Evolutionary conservation across 2,113 vertebrate genomes (phyloP).

Genomic region (Rhinolophus ferrumequinum): DNA sequence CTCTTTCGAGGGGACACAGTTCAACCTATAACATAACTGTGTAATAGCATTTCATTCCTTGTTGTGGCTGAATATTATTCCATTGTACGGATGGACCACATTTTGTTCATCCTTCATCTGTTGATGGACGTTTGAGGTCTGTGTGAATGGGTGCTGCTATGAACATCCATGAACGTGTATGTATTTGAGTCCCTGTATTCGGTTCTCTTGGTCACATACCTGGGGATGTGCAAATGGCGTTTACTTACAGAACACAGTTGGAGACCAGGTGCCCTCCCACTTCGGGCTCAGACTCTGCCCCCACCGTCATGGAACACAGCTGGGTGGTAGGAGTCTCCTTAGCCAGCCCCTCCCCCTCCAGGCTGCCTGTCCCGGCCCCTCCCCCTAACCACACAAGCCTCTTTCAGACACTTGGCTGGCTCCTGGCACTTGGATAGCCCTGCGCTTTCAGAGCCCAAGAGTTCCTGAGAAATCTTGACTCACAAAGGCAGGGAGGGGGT

Average conservation of each 20-base stretch:
- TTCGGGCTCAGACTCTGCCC: not conserved
- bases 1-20: not conserved
- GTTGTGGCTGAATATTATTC: not conserved
- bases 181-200: not conserved
- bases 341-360: not conserved
- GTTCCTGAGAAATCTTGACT: not conserved
- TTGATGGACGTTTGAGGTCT: not conserved
- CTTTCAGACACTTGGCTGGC: not conserved
- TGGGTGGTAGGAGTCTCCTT: no score
- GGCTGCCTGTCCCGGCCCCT: no score
- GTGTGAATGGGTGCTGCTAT: not conserved
- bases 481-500: not conserved
- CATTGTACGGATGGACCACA: not conserved
- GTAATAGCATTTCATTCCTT: rapidly evolving
- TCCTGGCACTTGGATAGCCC: not conserved
- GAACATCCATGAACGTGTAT: rapidly evolving
- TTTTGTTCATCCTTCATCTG: not conserved
- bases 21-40: not conserved
- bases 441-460: not conserved
- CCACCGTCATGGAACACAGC: not conserved
- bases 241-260: not conserved
- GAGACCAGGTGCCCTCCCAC: not conserved
- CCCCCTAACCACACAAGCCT: not conserved
- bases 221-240: not conserved
- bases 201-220: not conserved